A percentile compares a stretch with the other conserved stretches of the same genome.
Conservation (phyloP, 2,113 vertebrate genomes). For the Callipepla californica region DNA sequence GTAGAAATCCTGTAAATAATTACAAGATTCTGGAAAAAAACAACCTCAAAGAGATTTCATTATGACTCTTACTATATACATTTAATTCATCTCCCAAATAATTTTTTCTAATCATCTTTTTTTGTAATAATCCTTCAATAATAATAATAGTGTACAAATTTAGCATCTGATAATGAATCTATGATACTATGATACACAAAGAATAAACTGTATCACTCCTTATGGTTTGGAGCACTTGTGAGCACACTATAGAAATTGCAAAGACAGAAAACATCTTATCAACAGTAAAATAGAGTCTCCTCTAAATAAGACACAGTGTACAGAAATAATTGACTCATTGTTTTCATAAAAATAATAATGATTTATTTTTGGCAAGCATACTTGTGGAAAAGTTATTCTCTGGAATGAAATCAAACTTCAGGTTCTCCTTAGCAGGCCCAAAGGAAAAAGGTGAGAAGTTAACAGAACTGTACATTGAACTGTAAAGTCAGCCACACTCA, state of each 20-base stretch:
- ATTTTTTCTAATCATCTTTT: neutral
- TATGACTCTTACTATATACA: neutral
- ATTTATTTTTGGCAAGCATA: neutral
- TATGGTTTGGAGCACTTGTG: neutral
- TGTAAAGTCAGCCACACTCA: accelerated
- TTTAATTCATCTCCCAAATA: neutral
- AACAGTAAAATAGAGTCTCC: neutral
- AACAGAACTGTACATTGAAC: accelerated
- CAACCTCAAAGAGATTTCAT: neutral
- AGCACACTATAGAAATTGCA: neutral
- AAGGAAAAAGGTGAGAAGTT: neutral
- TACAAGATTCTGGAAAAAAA: neutral
- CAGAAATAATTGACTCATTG: neutral
- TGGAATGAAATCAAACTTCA: neutral
- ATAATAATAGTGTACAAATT: neutral
- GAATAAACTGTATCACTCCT: neutral
- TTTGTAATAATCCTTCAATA: neutral
- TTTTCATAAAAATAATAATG: neutral
- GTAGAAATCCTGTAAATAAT: neutral
- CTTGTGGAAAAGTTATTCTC: neutral
- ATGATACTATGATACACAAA: neutral
- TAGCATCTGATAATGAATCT: neutral
- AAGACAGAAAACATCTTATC: neutral
- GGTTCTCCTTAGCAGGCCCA: neutral
- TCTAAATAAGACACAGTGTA: neutral